Base-by-base conservation (phyloP, 2,113 vertebrate species). In the Scomber scombrus region DNA sequence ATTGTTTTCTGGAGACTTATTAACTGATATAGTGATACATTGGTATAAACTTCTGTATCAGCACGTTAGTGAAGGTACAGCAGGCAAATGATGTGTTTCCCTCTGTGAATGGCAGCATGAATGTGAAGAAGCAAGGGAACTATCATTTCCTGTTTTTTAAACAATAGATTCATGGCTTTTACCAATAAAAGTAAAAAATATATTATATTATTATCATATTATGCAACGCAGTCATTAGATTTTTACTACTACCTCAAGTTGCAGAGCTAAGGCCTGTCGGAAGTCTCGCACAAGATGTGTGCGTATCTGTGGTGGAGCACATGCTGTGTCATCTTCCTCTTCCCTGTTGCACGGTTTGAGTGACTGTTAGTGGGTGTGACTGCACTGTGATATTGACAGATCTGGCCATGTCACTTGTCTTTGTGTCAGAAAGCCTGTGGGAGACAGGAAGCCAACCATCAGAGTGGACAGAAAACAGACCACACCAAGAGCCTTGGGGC, bases 381-480 rank as follows among this genome's bases (percentile, higher is more conserved):
- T 43, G 63, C 81, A 11, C 57, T 86, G 86, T 83, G 91, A 63
- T 82, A 75, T 78, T 91, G 78, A 85, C 87, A 88, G 84, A 91
- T 89, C 85, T 57, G 74, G 80, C 79, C 75, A 67, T 71, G 88
- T 85, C 87, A 85, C 86, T 90, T 50, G 89, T 73, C 78, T 88
- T 73, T 88, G 85, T 88, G 87, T 89, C 82, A 84, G 69, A 80
- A 68, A 66, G 78, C 58, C 74, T 46, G 76, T 50, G 80, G 75
- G 83, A 89, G 82, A 90, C 91, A 90, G 91, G 90, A 93, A 91
- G 74, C 50, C 65, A 64, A 49, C 70, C 88, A 74, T 83, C 83
- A 63, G 68, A 56, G 79, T 31, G 67, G 65, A 90, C 76, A 86
- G 68, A 89, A 85, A 80, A 55, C 61, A 70, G 82, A 82, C 91